Evolutionary conservation across 2,113 vertebrate genomes (phyloP).

Genomic region (Alexandromys fortis): DNA sequence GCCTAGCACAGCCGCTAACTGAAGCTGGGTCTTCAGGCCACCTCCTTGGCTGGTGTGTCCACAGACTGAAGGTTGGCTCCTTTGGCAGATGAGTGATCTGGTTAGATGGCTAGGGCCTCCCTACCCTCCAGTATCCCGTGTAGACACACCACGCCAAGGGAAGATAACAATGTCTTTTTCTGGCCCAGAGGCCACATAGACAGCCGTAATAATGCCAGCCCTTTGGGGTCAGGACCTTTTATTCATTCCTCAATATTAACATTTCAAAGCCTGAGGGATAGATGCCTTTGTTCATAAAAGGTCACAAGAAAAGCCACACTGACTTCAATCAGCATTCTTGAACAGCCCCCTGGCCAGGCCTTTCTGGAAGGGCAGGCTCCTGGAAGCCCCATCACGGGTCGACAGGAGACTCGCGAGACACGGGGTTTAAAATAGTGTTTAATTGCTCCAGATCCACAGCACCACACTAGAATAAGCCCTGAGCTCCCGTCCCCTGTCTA

Average conservation of each 20-base stretch:
- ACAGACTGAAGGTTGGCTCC: background rate
- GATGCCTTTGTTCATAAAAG: conserved; percentile 66
- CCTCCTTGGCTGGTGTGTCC: background rate
- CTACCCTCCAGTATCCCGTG: background rate
- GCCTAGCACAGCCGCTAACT: background rate
- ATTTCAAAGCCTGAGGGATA: conserved; percentile 43
- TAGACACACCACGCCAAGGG: background rate
- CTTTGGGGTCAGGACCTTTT: background rate
- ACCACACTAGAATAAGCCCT: background rate
- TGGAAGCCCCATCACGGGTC: background rate
- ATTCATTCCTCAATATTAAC: conserved; percentile 45
- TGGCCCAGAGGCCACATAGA: conserved; percentile 37
- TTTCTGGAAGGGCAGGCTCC: background rate
- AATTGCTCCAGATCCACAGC: background rate
- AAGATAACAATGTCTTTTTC: background rate
- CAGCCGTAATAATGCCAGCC: background rate
- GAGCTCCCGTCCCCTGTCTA: background rate
- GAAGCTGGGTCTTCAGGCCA: background rate
- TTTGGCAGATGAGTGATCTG: background rate
- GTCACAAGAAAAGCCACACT: conserved; percentile 33
- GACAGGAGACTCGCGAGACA: background rate
- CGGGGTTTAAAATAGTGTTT: background rate
- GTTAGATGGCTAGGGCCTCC: background rate
- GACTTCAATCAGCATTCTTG: conserved; percentile 34
- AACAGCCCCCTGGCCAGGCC: background rate